A percentile compares a stretch with the other conserved stretches of the same genome.
These are phyloP conservation scores for Cladopsammia gracilis DNA, from an alignment of 64 coral and sea anemone genomes.

Conservation along the genomic window DNA sequence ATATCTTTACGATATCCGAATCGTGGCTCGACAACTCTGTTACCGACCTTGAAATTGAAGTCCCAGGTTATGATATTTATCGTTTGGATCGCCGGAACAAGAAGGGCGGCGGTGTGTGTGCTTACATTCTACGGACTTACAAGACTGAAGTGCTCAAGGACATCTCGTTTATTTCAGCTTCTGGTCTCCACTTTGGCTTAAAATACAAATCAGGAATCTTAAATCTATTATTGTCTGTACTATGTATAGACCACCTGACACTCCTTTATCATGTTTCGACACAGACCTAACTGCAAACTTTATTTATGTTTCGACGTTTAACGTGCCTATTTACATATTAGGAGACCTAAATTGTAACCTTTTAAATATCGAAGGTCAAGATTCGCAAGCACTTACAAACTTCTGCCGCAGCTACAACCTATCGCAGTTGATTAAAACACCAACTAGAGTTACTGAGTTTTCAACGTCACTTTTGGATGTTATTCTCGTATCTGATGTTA, in stretches of 20 bases:
- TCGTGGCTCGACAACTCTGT: neutral
- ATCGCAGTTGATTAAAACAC: neutral
- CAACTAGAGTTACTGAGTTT: neutral
- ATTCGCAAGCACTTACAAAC: conserved; percentile 8
- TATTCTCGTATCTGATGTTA: neutral
- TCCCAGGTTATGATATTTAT: no score
- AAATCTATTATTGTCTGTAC: neutral
- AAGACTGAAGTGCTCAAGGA: no score
- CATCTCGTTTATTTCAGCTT: no score
- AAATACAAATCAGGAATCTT: neutral
- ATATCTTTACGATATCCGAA: neutral
- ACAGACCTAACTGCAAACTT: conserved; percentile 2
- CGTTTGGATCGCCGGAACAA: no score
- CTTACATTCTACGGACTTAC: no score
- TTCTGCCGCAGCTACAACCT: conserved; percentile 24
- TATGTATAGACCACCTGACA: no score
- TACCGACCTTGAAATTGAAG: no score
- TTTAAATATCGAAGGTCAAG: neutral
- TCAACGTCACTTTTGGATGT: conserved; percentile 28
- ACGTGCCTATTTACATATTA: conserved; percentile 31
- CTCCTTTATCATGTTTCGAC: neutral
- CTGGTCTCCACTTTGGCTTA: neutral
- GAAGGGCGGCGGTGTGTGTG: no score
- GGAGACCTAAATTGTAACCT: conserved; percentile 51
- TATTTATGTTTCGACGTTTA: neutral